Conservation (phyloP, 2,888 invertebrate species). For the Torymus tubicola region DNA sequence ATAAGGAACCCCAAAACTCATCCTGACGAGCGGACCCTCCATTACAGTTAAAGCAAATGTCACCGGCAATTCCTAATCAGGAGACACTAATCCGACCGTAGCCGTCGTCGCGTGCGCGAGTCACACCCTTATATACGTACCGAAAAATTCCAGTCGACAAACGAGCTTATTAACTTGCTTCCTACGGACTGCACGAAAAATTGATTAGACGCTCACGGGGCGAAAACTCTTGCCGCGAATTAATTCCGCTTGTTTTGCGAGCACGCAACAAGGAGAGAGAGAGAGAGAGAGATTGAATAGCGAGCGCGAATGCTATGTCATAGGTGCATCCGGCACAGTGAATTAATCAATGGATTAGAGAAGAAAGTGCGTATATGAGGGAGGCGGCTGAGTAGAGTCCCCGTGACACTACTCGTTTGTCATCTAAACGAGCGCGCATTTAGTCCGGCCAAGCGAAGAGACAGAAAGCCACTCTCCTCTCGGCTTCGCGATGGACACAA, state of each 20-base stretch:
- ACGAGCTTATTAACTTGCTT: conserved; percentile 52
- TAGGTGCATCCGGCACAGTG: conserved; percentile 62
- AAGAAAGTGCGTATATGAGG: conserved; percentile 54
- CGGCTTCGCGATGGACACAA: conserved; percentile 16
- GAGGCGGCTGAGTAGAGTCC: conserved; percentile 46
- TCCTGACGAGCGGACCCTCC: too few species aligned
- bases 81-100: background rate
- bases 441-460: conserved; percentile 62
- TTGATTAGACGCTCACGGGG: conserved; percentile 63
- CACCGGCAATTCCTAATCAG: too few species aligned
- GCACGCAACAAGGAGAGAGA: background rate
- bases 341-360: conserved; percentile 75
- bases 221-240: conserved; percentile 48
- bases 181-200: conserved; percentile 65
- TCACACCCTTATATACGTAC: too few species aligned
- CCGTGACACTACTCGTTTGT: conserved; percentile 74
- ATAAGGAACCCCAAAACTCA: too few species aligned
- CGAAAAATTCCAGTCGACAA: conserved; percentile 37
- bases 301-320: too few species aligned
- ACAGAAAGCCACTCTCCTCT: background rate
- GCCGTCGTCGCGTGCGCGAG: background rate
- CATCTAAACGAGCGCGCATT: conserved; percentile 75
- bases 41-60: too few species aligned
- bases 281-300: conserved; percentile 22
- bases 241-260: conserved; percentile 23